Conservation (phyloP, 2,797 vertebrate genomes). For the Sphenopsis melanotis region DNA sequence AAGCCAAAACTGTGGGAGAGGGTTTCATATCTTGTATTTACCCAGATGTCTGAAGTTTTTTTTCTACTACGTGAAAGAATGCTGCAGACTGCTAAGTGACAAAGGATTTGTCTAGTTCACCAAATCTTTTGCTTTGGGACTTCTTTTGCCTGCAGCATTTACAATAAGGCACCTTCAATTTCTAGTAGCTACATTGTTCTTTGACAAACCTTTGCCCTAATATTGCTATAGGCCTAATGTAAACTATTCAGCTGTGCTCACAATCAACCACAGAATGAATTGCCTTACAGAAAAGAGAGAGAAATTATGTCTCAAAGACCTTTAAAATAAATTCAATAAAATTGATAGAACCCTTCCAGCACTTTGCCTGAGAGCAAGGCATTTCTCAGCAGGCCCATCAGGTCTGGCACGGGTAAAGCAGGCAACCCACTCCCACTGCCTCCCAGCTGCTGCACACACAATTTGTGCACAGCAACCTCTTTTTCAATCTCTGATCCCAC, state of each 20-base stretch:
- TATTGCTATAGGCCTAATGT: slow-evolving; percentile 21
- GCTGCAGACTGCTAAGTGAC: neutral
- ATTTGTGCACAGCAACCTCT: neutral
- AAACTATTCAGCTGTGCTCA: slow-evolving; percentile 37
- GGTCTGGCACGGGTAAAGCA: neutral
- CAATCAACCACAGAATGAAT: slow-evolving; percentile 20
- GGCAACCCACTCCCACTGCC: neutral
- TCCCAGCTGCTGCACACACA: neutral
- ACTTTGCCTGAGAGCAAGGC: slow-evolving; percentile 13
- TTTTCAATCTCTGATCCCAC: neutral
- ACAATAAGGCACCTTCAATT: slow-evolving; percentile 41
- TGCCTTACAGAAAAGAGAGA: slow-evolving; percentile 16
- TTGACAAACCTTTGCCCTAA: slow-evolving; percentile 19
- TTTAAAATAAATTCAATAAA: slow-evolving; percentile 31
- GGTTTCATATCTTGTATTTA: neutral
- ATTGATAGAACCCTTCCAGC: slow-evolving; percentile 27
- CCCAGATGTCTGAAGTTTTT: neutral
- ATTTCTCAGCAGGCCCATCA: slow-evolving; percentile 35
- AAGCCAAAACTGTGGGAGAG: neutral
- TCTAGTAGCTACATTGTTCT: slow-evolving; percentile 32
- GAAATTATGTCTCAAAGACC: slow-evolving; percentile 2
- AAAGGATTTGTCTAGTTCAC: slow-evolving; percentile 42
- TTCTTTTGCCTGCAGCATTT: neutral
- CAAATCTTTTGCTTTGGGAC: neutral
- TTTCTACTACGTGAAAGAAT: neutral